A percentile compares a stretch with the other conserved stretches of the same genome.
phyloP scores from a whole-genome alignment of 1,140 invertebrate species.

The Achatina immaculata region DNA sequence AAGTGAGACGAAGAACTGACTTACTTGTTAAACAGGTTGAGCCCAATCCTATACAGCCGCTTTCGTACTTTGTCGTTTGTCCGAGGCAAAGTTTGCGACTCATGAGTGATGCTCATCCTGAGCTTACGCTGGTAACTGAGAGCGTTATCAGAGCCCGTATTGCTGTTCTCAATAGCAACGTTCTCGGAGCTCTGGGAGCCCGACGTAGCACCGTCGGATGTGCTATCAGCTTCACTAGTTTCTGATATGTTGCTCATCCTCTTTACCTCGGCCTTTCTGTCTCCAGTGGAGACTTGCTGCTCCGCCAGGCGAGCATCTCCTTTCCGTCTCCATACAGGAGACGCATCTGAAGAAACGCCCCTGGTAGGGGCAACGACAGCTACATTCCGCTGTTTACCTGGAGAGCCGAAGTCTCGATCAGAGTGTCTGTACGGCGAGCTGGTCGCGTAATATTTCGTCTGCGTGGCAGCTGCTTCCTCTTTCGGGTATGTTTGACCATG shows the following conservation, averaged over 20 bases:
- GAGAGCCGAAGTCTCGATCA: slow-evolving; percentile 34
- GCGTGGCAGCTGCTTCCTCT: slow-evolving; percentile 31
- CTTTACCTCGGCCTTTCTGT: slow-evolving; percentile 62
- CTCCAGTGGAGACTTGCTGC: neutral
- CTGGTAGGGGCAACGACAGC: slow-evolving; percentile 39
- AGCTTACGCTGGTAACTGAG: slow-evolving; percentile 62
- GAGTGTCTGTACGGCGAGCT: slow-evolving; percentile 51
- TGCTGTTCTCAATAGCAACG: slow-evolving; percentile 60
- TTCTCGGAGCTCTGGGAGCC: slow-evolving; percentile 66
- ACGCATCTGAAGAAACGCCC: slow-evolving; percentile 70
- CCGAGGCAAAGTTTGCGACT: slow-evolving; percentile 52
- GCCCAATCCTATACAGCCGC: slow-evolving; percentile 94
- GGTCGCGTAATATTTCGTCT: slow-evolving; percentile 61
- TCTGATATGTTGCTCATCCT: slow-evolving; percentile 74
- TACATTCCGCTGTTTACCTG: slow-evolving; percentile 8
- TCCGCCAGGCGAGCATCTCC: slow-evolving; percentile 47
- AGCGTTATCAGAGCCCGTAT: slow-evolving; percentile 56
- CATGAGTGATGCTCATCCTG: slow-evolving; percentile 60
- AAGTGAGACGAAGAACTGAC: no score
- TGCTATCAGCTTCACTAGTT: slow-evolving; percentile 73
- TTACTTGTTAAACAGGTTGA: slow-evolving; percentile 98
- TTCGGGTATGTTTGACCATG: slow-evolving; percentile 14
- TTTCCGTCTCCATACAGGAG: slow-evolving; percentile 79
- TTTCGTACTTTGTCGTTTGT: slow-evolving; percentile 75
- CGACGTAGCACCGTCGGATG: slow-evolving; percentile 64